Percentiles rank a stretch among this genome's conserved stretches.
These are phyloP conservation scores for Pelusios castaneus DNA, from an alignment of 2,113 vertebrate species.

Conservation along the genomic window DNA sequence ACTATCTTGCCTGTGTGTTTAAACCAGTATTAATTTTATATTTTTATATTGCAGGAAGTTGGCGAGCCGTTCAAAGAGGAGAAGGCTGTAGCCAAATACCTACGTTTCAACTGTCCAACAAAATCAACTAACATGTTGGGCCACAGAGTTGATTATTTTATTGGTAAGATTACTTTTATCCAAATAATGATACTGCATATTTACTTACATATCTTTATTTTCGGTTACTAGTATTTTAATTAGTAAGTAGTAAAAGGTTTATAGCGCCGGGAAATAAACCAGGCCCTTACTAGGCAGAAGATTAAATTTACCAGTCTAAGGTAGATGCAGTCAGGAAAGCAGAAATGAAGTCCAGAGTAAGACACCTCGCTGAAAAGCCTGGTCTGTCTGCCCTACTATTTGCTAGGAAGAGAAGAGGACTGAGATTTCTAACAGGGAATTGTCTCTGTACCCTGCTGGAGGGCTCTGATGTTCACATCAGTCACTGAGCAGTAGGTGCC, in stretches of 20 bases:
- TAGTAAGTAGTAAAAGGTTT: not conserved
- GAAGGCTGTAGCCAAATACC: slow-evolving; percentile 96
- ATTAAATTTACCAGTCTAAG: not conserved
- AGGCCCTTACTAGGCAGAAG: not conserved
- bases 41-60: slow-evolving; percentile 86
- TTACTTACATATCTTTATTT: not conserved
- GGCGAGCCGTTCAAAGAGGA: slow-evolving; percentile 98
- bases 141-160: slow-evolving; percentile 97
- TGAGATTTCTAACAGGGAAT: not conserved
- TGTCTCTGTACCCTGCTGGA: not conserved
- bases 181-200: not conserved
- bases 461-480: not conserved
- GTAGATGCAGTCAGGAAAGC: not conserved
- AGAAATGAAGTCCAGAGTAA: not conserved
- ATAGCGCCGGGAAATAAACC: not conserved
- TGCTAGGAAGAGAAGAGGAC: not conserved
- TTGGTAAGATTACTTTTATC: slow-evolving; percentile 81
- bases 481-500: not conserved
- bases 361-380: not conserved
- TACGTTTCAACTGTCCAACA: slow-evolving; percentile 97
- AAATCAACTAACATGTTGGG: slow-evolving; percentile 99
- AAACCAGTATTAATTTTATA: slow-evolving; percentile 30
- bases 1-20: not conserved
- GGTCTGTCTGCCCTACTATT: not conserved
- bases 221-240: not conserved